Evolutionary conservation across 2,888 invertebrate genomes (phyloP).

Genomic region (Drosophila emarginata): DNA sequence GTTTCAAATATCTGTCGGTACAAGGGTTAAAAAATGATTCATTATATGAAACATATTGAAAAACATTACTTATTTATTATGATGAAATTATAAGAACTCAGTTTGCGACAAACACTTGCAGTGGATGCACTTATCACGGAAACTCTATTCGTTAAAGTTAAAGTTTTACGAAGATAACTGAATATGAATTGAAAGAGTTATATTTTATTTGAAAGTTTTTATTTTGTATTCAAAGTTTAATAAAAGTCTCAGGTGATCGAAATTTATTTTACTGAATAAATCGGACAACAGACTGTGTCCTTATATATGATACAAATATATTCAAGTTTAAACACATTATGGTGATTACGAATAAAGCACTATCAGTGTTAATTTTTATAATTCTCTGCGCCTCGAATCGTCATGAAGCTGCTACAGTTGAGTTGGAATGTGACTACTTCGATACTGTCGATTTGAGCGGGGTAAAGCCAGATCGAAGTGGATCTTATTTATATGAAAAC

Average conservation of each 20-base stretch:
- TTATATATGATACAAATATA: no score
- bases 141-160: no score
- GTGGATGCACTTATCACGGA: neutral
- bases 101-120: neutral
- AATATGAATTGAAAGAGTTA: no score
- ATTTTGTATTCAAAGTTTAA: no score
- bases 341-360: neutral
- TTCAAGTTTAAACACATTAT: neutral
- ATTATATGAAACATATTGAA: neutral
- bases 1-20: no score
- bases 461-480: slow-evolving; percentile 39
- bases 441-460: slow-evolving; percentile 64
- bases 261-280: no score
- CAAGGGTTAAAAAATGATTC: no score
- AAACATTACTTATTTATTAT: neutral
- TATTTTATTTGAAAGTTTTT: no score
- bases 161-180: no score
- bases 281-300: no score
- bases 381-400: neutral
- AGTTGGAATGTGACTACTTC: slow-evolving; percentile 55
- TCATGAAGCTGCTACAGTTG: neutral
- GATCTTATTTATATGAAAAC: slow-evolving; percentile 59
- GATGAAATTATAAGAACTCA: neutral
- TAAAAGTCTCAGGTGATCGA: no score
- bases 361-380: neutral